Percentiles rank a stretch among this genome's conserved stretches.
phyloP scores from a whole-genome alignment of 92 coral and sea anemone genomes.

The Scolanthus callimorphus region DNA sequence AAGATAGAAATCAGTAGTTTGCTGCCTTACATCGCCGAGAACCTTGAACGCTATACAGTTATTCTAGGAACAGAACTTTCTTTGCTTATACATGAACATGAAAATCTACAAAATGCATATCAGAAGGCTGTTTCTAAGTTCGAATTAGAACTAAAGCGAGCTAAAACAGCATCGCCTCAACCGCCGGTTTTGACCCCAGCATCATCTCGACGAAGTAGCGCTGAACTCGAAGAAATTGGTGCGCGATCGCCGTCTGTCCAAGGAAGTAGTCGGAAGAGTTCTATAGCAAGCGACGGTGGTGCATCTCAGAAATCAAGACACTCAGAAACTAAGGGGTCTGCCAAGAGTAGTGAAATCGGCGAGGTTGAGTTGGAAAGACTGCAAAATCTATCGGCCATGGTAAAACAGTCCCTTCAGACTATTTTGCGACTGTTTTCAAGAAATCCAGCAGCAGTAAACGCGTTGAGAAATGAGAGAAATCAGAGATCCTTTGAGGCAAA shows the following conservation, averaged over 20 bases:
- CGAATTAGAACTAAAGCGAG: constrained; percentile 60
- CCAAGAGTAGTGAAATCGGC: constrained; percentile 15
- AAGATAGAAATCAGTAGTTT: constrained; percentile 79
- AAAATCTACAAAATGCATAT: constrained; percentile 73
- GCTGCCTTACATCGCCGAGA: constrained; percentile 80
- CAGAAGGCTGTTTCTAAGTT: constrained; percentile 72
- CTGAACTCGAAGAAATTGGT: constrained; percentile 28
- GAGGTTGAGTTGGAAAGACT: constrained; percentile 38
- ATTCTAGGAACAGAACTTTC: constrained; percentile 77
- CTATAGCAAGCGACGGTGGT: constrained; percentile 42
- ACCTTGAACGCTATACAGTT: constrained; percentile 82
- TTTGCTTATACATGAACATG: constrained; percentile 66
- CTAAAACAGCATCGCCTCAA: constrained; percentile 38
- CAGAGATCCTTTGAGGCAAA: constrained; percentile 80
- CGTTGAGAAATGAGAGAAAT: constrained; percentile 57
- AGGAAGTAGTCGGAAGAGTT: constrained; percentile 38
- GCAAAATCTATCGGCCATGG: constrained; percentile 42
- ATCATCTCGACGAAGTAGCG: constrained; percentile 73
- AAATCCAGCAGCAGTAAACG: constrained; percentile 82
- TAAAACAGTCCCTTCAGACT: constrained; percentile 71
- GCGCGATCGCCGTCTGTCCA: constrained; percentile 4
- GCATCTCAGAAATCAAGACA: constrained; percentile 17
- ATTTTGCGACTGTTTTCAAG: constrained; percentile 78
- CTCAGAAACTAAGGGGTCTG: constrained; percentile 79
- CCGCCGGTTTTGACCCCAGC: constrained; percentile 12